Evolutionary conservation across 2,888 invertebrate species (phyloP), one percentile per base, ranked within the genome.

Genomic region (Synergus itoensis): DNA sequence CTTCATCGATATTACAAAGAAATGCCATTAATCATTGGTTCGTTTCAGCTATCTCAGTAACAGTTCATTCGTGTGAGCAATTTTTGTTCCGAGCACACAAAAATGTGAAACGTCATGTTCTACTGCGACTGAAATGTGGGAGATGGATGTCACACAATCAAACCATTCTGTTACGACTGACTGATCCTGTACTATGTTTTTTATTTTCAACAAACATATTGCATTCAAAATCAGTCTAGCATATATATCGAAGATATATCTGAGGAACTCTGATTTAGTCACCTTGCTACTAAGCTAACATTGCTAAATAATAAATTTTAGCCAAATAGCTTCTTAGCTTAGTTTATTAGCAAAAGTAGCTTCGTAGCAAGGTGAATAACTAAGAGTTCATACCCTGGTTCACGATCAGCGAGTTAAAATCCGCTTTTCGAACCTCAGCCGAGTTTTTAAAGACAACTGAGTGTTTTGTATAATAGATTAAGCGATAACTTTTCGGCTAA

Each of bases 61-160:
- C 36, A 63, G 63, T 63, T 63, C 5, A 63, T 14, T n/a, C 16
- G 7, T 7, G 48, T 16, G 48, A n/a, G 7, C 5, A 63, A 12
- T 36, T 63, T 62, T 63, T 63, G 28, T 16, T 36, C 14, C 5
- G 0, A 7, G 18, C n/a, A 21, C 18, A 60, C 21, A 60, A 60
- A 60, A 60, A 60, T 60, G n/a, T 60, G 9, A 60, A 60, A 60
- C 60, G 60, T 60, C 60, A 60, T 18, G 18, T 60, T 60, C 1
- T n/a, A 7, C 60, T 60, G 60, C 21, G n/a, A 9, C 18, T 16
- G 60, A 60, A 60, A 60, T 60, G 60, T 36, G 16, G 14, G 4
- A 63, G 63, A 63, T 36, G 36, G 14, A 63, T 63, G 63, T 28
- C 5, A 1, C 4, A 63, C 63, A 63, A 36, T 63, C 36, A 36